phyloP scores from a whole-genome alignment of 1,140 invertebrate genomes.

The Brachionus manjavacas region DNA sequence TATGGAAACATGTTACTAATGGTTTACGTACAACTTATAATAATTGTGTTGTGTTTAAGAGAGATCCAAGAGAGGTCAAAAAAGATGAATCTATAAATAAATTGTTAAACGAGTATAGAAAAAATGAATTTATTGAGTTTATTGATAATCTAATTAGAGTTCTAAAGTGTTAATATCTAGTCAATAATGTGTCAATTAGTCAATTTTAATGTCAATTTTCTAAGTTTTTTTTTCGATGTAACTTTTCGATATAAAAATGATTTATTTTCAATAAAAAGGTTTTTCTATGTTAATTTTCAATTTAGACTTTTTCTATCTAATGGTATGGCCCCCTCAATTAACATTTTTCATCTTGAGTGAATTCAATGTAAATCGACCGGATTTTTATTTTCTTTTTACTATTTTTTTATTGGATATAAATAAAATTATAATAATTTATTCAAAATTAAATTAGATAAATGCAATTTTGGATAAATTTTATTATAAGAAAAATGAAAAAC shows the following conservation, averaged over 20 bases:
- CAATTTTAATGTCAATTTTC: background rate
- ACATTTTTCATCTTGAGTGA: too few species aligned
- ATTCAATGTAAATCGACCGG: too few species aligned
- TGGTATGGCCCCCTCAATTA: background rate
- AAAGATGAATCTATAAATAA: background rate
- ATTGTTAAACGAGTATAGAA: background rate
- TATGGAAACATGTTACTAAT: constrained; percentile 3
- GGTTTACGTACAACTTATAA: constrained; percentile 8
- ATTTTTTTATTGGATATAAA: too few species aligned
- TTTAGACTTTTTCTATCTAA: background rate
- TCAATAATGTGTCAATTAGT: constrained; percentile 9
- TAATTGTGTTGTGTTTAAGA: background rate
- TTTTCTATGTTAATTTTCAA: constrained; percentile 11
- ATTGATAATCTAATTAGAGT: background rate
- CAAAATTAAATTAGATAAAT: too few species aligned
- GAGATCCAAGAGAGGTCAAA: background rate
- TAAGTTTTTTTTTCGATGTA: background rate
- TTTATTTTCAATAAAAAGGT: constrained; percentile 11
- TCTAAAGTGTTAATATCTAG: background rate
- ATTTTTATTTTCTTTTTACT: too few species aligned
- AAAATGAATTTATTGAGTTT: background rate
- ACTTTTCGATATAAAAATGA: constrained; percentile 15
- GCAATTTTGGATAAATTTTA: too few species aligned
- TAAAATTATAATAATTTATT: too few species aligned
- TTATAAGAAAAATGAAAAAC: too few species aligned